Evolutionary conservation across 2,113 vertebrate genomes (phyloP).

Genomic region (Pterocles orientalis): DNA sequence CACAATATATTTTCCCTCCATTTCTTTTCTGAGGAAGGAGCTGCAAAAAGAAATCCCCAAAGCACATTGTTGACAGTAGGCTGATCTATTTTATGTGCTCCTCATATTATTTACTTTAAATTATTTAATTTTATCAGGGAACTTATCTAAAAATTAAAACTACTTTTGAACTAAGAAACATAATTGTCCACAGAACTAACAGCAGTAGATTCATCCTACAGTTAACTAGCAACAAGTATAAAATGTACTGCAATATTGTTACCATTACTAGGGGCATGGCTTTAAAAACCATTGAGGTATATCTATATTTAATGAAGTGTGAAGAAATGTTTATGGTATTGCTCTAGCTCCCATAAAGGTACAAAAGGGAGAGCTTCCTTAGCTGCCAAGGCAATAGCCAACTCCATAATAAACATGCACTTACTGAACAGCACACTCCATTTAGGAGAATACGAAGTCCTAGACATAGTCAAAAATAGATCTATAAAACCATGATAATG

Average conservation of each 20-base stretch:
- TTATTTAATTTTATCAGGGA: neutral
- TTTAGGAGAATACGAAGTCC: constrained; percentile 8
- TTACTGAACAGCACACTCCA: neutral
- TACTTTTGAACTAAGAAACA: neutral
- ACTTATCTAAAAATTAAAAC: neutral
- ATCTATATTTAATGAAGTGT: constrained; percentile 5
- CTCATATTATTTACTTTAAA: neutral
- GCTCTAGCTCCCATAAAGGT: constrained; percentile 4
- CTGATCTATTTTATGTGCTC: neutral
- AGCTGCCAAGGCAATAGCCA: neutral
- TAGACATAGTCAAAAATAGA: neutral
- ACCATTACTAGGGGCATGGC: neutral
- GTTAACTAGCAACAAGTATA: neutral
- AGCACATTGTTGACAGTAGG: neutral
- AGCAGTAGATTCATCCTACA: neutral
- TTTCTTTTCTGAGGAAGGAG: neutral
- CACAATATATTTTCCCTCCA: neutral
- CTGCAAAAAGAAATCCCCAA: neutral
- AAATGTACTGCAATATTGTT: neutral
- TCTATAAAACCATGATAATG: neutral
- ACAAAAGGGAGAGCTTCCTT: neutral
- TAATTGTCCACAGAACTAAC: neutral
- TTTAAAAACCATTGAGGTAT: neutral
- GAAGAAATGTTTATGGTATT: constrained; percentile 3
- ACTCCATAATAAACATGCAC: neutral